Base-by-base conservation (phyloP, 2,888 invertebrate genomes). In the Ecdyonurus torrentis region DNA sequence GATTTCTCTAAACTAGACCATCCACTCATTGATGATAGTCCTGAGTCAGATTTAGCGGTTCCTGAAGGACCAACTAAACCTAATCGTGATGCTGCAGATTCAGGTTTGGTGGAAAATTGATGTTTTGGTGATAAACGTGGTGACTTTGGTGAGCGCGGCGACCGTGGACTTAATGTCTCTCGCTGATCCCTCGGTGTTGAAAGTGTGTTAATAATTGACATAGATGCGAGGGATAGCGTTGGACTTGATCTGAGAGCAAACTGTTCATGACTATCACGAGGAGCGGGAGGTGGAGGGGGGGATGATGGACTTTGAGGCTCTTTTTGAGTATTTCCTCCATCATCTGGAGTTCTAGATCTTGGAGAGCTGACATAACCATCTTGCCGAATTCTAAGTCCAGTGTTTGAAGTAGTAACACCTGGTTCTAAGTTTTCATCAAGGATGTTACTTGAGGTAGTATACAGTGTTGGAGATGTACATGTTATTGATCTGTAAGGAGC, bases 1-100 rank as follows among this genome's bases (percentile, higher is more conserved):
- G 90, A 89, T 76, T 90, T 90, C 73, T 91, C 90, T 70, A 89
- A 76, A 71, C 88, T 89, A 15, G 89, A 89, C 83, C 90, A 87
- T 2, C 90, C 89, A 63, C 89, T 90, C 85, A 91, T 87, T 3
- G 91, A 91, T 0, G 90, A 90, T 61, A 91, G 75, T 0, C 91
- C 91, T 0, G 91, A 91, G 73, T 91, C 91, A 1, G 91, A 91
- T 73, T 90, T 91, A 1, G 87, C 85, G 2, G 86, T 81, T 1
- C 84, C 61, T 1, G 59, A 60, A 22, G 37, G 25, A 3, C 25
- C 25, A 10, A 61, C 60, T 18, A 37, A 58, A n/a, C 63, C 61
- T 55, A 55, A 22, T 22, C 55, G 5, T n/a, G 55, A 55, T 10
- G 55, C 55, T n/a, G 55, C 55, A 10, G 55, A 55, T 55, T 55